phyloP scores from a whole-genome alignment of 2,888 invertebrate genomes.

The Carterocephalus palaemon region DNA sequence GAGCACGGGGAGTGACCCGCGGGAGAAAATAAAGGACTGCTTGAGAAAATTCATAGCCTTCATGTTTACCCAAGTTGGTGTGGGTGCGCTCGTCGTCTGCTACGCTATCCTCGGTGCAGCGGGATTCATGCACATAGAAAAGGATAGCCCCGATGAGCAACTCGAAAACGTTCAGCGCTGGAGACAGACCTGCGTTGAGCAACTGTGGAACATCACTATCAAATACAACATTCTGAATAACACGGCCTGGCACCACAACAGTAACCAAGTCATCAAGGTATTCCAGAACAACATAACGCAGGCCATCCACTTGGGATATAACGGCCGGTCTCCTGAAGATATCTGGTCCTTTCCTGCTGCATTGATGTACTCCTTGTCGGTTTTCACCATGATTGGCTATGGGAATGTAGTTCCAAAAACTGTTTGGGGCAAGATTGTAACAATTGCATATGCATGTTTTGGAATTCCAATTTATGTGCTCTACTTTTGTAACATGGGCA shows the following conservation, averaged over 20 bases:
- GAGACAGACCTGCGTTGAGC: slow-evolving; percentile 78
- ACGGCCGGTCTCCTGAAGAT: slow-evolving; percentile 82
- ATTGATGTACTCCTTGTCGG: slow-evolving; percentile 91
- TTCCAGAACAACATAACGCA: slow-evolving; percentile 84
- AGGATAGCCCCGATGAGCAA: slow-evolving; percentile 75
- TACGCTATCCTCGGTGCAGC: slow-evolving; percentile 92
- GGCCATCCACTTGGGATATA: slow-evolving; percentile 85
- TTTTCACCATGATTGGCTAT: slow-evolving; percentile 95
- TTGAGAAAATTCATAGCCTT: slow-evolving; percentile 91
- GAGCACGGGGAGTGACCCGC: slow-evolving; percentile 82
- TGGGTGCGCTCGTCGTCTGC: slow-evolving; percentile 91
- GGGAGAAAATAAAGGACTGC: slow-evolving; percentile 90
- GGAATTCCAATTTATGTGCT: slow-evolving; percentile 92
- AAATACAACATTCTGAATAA: slow-evolving; percentile 84
- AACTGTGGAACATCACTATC: slow-evolving; percentile 84
- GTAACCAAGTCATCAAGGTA: slow-evolving; percentile 79
- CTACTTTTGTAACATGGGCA: slow-evolving; percentile 94
- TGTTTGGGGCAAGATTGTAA: slow-evolving; percentile 89
- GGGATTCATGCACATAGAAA: slow-evolving; percentile 88
- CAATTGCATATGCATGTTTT: slow-evolving; percentile 91
- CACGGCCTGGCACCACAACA: slow-evolving; percentile 79
- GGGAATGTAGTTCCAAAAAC: slow-evolving; percentile 92
- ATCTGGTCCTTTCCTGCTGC: slow-evolving; percentile 93
- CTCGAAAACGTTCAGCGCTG: slow-evolving; percentile 70
- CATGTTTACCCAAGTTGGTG: slow-evolving; percentile 95